Evolutionary conservation across 2,888 invertebrate species (phyloP).

Genomic region (Dascillus cervinus): DNA sequence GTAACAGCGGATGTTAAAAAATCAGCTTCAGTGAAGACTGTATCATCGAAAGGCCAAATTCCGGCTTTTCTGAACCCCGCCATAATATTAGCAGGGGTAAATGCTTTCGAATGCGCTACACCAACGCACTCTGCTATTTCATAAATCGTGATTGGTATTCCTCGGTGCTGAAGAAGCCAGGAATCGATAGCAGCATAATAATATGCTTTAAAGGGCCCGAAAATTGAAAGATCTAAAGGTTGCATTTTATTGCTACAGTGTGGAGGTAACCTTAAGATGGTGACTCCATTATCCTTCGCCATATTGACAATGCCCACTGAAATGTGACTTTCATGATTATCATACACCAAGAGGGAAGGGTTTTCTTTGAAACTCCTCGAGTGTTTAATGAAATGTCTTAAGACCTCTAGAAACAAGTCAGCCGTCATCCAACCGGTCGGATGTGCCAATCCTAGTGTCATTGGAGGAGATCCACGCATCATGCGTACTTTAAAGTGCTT

Average conservation of each 20-base stretch:
- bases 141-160: slow-evolving; percentile 34
- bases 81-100: slow-evolving; percentile 24
- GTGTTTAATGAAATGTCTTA: slow-evolving; percentile 33
- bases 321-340: slow-evolving; percentile 33
- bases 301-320: slow-evolving; percentile 21
- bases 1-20: slow-evolving; percentile 21
- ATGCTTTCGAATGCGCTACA: slow-evolving; percentile 18
- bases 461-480: slow-evolving; percentile 26
- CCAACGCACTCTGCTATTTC: slow-evolving; percentile 25
- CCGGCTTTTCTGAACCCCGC: slow-evolving; percentile 25
- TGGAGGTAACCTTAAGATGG: slow-evolving; percentile 34
- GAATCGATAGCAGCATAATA: slow-evolving; percentile 26
- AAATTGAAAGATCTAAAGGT: slow-evolving; percentile 36
- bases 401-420: slow-evolving; percentile 28
- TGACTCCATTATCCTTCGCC: slow-evolving; percentile 32
- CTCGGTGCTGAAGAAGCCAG: slow-evolving; percentile 34
- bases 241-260: slow-evolving; percentile 39
- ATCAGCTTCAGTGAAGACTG: slow-evolving; percentile 24
- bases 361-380: slow-evolving; percentile 21
- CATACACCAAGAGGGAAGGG: slow-evolving; percentile 26
- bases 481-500: background rate
- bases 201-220: slow-evolving; percentile 33
- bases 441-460: slow-evolving; percentile 30
- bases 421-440: slow-evolving; percentile 34
- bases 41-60: slow-evolving; percentile 24